Conservation (phyloP, 1,140 invertebrate genomes). For the Papilio machaon region DNA sequence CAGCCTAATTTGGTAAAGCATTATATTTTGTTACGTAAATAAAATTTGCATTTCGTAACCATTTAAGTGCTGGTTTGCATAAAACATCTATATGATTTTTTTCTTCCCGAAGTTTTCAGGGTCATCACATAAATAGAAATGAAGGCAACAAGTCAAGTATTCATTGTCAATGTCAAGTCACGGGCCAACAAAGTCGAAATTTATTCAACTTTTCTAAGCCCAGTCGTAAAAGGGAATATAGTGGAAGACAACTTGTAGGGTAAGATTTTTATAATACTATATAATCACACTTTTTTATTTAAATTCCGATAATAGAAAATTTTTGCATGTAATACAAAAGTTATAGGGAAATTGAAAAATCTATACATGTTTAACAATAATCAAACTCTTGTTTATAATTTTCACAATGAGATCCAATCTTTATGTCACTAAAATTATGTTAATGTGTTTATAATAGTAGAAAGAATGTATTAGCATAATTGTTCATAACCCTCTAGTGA, state of each 20-base stretch:
- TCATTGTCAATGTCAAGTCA: constrained; percentile 65
- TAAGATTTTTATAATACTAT: constrained; percentile 65
- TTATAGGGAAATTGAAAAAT: not conserved
- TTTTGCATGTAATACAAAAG: not conserved
- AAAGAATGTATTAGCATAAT: constrained; percentile 48
- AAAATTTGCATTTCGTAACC: not conserved
- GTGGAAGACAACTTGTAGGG: constrained; percentile 88
- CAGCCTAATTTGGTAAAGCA: constrained; percentile 7
- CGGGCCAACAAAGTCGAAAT: constrained; percentile 57
- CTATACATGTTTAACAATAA: not conserved
- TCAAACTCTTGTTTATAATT: not conserved
- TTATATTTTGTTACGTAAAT: not conserved
- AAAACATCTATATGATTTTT: not conserved
- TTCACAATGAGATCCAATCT: not conserved
- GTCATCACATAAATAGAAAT: constrained; percentile 77
- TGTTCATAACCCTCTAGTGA: constrained; percentile 27
- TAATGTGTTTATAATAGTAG: not conserved
- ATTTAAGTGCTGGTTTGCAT: not conserved
- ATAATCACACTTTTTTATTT: not conserved
- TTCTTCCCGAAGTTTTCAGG: constrained; percentile 68
- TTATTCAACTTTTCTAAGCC: constrained; percentile 71
- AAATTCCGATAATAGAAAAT: not conserved
- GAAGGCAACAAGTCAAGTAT: constrained; percentile 45
- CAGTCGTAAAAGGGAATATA: constrained; percentile 83
- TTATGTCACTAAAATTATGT: constrained; percentile 19